These are phyloP conservation scores for Dendrolimus kikuchii DNA, from an alignment of 1,140 invertebrate species.

Conservation along the genomic window DNA sequence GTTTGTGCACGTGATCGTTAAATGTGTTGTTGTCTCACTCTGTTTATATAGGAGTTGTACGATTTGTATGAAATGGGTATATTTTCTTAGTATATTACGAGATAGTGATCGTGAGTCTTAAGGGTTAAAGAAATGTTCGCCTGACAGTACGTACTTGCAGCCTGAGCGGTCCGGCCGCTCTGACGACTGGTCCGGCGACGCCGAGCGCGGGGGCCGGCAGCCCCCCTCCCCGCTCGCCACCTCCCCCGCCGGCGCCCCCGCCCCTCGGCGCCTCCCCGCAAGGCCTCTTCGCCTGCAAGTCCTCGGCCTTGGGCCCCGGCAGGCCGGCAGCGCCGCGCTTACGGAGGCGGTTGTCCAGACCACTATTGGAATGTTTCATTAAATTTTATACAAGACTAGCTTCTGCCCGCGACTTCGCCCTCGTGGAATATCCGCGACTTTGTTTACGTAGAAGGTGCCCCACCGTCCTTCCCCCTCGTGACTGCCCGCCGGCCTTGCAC, in stretches of 20 bases:
- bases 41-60: no score
- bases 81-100: no score
- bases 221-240: conserved; percentile 10
- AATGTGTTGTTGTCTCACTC: no score
- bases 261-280: conserved; percentile 11
- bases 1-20: no score
- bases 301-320: conserved; percentile 48
- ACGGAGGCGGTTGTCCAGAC: conserved; percentile 38
- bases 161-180: conserved; percentile 41
- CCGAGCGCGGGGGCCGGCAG: conserved; percentile 46
- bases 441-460: no score
- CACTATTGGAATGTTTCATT: conserved; percentile 23
- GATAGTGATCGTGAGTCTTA: no score
- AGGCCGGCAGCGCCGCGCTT: conserved; percentile 35
- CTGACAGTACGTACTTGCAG: conserved; percentile 27
- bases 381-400: conserved; percentile 3
- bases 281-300: conserved; percentile 28
- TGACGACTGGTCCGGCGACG: conserved; percentile 47
- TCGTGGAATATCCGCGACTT: no score
- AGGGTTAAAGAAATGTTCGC: no score
- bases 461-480: no score
- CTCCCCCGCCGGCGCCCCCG: conserved; percentile 6
- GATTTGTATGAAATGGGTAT: no score
- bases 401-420: no score
- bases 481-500: no score